Conservation (phyloP, 2,113 vertebrate species). For the Eulemur rufifrons region DNA sequence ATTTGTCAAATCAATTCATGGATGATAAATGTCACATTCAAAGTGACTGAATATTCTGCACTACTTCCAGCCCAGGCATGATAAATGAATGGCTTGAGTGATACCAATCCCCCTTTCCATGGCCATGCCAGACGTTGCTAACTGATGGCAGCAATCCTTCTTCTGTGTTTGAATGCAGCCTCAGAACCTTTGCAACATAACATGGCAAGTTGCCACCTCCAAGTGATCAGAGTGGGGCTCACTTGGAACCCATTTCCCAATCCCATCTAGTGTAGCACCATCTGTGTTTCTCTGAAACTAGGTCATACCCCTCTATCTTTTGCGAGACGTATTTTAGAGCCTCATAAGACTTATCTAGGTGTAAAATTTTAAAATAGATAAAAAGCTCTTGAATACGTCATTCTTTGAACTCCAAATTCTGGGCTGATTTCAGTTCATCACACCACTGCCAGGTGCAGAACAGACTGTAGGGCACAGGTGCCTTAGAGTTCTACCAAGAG, state of each 20-base stretch:
- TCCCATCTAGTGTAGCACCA: background rate
- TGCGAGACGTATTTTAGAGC: background rate
- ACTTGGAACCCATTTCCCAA: background rate
- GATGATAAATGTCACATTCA: conserved; percentile 43
- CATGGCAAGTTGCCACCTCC: background rate
- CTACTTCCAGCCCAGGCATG: background rate
- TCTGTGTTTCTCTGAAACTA: background rate
- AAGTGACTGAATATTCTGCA: background rate
- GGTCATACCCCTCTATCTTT: background rate
- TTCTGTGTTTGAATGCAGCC: background rate
- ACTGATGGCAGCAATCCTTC: background rate
- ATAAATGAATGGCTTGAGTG: background rate
- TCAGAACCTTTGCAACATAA: background rate
- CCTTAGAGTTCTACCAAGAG: background rate
- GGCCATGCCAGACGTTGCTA: background rate
- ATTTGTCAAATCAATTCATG: conserved; percentile 29
- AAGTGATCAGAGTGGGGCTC: background rate
- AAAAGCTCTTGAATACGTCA: background rate
- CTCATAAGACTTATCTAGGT: background rate
- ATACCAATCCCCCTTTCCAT: background rate
- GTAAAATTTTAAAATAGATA: background rate
- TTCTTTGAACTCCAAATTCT: background rate
- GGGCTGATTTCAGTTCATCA: background rate
- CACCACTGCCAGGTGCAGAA: background rate
- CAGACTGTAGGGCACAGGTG: background rate